Evolutionary conservation across 2,888 invertebrate species (phyloP).

Genomic region (Drosophila mimetica): DNA sequence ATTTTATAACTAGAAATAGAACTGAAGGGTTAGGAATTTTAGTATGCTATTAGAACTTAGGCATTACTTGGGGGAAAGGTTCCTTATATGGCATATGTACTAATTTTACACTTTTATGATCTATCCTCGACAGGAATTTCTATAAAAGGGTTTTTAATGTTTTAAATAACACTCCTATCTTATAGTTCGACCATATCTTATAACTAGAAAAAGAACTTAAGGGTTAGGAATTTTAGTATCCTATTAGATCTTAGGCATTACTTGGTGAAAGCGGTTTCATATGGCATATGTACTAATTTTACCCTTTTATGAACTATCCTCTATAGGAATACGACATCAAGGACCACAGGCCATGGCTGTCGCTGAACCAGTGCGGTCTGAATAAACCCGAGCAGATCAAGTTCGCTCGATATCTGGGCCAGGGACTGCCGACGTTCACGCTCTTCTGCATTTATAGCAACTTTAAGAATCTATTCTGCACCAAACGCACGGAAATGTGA

Average conservation of each 20-base stretch:
- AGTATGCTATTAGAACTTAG: too few species aligned
- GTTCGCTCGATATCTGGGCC: constrained; percentile 84
- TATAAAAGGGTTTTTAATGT: not conserved
- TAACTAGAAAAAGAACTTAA: too few species aligned
- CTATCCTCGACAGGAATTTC: constrained; percentile 73
- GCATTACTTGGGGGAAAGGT: too few species aligned
- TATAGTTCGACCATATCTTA: too few species aligned
- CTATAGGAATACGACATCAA: constrained; percentile 83
- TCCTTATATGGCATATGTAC: too few species aligned
- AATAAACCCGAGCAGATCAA: constrained; percentile 84
- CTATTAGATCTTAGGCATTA: too few species aligned
- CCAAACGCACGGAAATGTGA: constrained; percentile 84
- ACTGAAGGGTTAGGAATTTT: too few species aligned
- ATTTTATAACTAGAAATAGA: too few species aligned
- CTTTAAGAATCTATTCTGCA: constrained; percentile 84
- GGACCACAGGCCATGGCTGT: constrained; percentile 84
- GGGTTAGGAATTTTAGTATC: too few species aligned
- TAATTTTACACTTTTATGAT: not conserved
- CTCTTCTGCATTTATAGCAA: constrained; percentile 85
- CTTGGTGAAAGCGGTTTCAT: too few species aligned
- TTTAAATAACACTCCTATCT: too few species aligned
- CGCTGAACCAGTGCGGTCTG: constrained; percentile 84
- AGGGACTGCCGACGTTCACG: constrained; percentile 84
- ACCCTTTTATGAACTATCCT: not conserved
- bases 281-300: not conserved